Base-by-base conservation (phyloP, 2,113 vertebrate genomes). In the Ameiurus melas region DNA sequence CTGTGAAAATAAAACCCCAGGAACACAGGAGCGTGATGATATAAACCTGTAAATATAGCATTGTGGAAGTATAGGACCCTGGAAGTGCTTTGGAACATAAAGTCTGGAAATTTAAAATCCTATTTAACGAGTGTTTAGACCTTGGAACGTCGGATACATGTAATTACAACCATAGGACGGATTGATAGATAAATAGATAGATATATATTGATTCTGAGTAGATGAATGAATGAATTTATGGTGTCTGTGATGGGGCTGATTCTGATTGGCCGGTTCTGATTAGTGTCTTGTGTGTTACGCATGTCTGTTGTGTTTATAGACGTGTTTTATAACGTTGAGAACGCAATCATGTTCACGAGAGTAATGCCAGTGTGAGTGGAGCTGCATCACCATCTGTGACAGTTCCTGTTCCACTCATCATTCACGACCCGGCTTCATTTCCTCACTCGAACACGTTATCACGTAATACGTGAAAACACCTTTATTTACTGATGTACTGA, bases 351-450 rank as follows among this genome's bases (percentile, higher is more conserved):
- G 55, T 33, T 14, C 55, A 58, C 25, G 55, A 60, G 33, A 39
- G 25, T 60, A 22, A 82, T 60, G 55, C 25, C 4, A 3, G 17
- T 39, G 36, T 10, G 30, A 82, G n/a, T 58, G 55, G 30, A 53
- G 83, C 83, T 55, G 83, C 64, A 55, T 33, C 19, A 53, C 47
- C 84, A 85, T 71, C 84, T 73, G 84, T 73, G 47, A 55, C 17
- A 5, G 9, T 57, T 27, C 0, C 43, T 6, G 27, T 33, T 85
- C 8, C n/a, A 30, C 64, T 60, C 55, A 82, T 82, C 75, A 8
- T 47, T 53, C 13, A 53, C 47, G 17, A 55, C 7, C 78, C 51
- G 14, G 17, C n/a, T 33, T 4, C n/a, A 55, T 27, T 9, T 47
- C 43, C 36, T 51, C 75, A 3, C 51, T 27, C 4, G 0, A 14